A percentile compares a stretch with the other conserved stretches of the same genome.
Conservation (phyloP, 2,888 invertebrate genomes). For the Limenitis camilla region DNA sequence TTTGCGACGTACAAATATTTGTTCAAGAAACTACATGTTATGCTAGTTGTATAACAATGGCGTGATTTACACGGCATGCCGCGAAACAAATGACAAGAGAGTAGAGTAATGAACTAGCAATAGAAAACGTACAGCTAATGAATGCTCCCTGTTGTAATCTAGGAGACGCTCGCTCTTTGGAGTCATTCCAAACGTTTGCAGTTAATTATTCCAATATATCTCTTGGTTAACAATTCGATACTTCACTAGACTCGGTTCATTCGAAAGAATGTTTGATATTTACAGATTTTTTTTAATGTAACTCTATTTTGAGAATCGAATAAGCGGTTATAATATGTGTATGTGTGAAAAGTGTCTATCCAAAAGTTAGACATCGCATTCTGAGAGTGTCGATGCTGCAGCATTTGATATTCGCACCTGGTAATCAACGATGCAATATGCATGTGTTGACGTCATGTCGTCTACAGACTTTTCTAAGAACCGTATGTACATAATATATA, state of each 20-base stretch:
- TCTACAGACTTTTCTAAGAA: slow-evolving; percentile 44
- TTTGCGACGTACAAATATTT: slow-evolving; percentile 2
- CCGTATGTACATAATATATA: slow-evolving; percentile 42
- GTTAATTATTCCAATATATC: slow-evolving; percentile 16
- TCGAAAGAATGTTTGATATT: too few relatives aligned
- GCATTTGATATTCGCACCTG: slow-evolving; percentile 45
- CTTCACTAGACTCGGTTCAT: not conserved
- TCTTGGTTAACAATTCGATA: slow-evolving; percentile 4
- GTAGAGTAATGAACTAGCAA: slow-evolving; percentile 18
- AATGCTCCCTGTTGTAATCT: slow-evolving; percentile 30
- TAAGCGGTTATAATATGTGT: not conserved
- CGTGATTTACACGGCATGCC: slow-evolving; percentile 16
- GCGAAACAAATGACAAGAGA: slow-evolving; percentile 13
- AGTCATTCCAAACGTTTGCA: slow-evolving; percentile 30
- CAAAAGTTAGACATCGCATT: slow-evolving; percentile 28
- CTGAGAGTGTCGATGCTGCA: slow-evolving; percentile 33
- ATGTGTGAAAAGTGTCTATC: slow-evolving; percentile 19
- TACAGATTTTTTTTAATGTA: too few relatives aligned
- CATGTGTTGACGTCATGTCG: slow-evolving; percentile 26
- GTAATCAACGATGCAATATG: slow-evolving; percentile 22
- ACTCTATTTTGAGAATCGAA: too few relatives aligned
- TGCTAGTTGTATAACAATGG: slow-evolving; percentile 12
- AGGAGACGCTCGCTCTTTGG: slow-evolving; percentile 28
- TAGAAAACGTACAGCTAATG: slow-evolving; percentile 28
- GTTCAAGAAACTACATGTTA: slow-evolving; percentile 4